Evolutionary conservation across 1,140 invertebrate species (phyloP), one percentile per base, ranked within the genome.

Genomic region (Dysdera silvatica): DNA sequence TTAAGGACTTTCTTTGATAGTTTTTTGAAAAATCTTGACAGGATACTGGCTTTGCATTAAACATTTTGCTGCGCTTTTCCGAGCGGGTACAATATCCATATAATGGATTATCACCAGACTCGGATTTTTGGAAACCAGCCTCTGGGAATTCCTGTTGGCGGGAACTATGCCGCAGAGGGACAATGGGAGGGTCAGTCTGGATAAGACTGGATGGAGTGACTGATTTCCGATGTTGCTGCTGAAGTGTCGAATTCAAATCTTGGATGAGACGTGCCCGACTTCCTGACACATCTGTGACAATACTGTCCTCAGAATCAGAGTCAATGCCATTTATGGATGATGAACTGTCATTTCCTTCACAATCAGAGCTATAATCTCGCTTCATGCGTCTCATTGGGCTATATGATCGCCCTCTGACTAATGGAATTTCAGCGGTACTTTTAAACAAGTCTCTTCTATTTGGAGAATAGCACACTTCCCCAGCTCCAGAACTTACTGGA

Each of bases 241-340:
- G 12, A 16, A 65, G 47, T 28, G 55, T 29, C 20, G 40, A 57
- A 48, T 65, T 65, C 18, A 65, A 24, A 16, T 57, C 62, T 7
- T 65, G 62, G 33, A 65, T 57, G 6, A 65, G 40, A 28, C 62
- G 54, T 24, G 62, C 55, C 16, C 62, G 26, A 6, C 62, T 65
- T 20, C 59, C 62, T 8, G 55, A 65, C 7, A 65, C 62, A 47
- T 65, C 62, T 8, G 54, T 65, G 10, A 63, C 61, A n/a, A 63
- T 63, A n/a, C 26, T 63, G 18, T 56, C 51, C n/a, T 55, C 52
- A 8, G 52, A 48, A 33, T 23, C 20, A 4, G 35, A 54, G 7
- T 47, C 23, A 10, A 49, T 47, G 6, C 29, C 49, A 40, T 49
- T 48, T 12, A 45, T n/a, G 41, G 52, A 48, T 18, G 31, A 56